Evolutionary conservation across 1,140 invertebrate species (phyloP).

Genomic region (Hyles vespertilio): DNA sequence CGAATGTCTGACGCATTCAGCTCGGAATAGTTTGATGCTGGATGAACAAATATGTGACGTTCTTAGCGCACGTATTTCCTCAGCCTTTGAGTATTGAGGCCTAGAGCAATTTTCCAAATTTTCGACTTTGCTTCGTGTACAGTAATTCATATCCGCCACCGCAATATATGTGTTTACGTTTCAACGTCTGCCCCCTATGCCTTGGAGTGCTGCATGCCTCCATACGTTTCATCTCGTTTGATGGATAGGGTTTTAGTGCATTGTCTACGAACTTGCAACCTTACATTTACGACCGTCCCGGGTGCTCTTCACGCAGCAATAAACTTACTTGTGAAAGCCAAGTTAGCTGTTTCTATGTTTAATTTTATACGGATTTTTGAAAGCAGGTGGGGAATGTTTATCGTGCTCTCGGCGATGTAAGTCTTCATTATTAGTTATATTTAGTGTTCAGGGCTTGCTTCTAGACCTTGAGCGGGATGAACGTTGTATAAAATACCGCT

Average conservation of each 20-base stretch:
- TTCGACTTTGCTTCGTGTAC: too few species aligned
- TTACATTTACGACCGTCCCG: conserved; percentile 20
- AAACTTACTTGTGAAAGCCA: conserved; percentile 15
- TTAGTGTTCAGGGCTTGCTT: too few species aligned
- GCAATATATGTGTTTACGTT: conserved; percentile 28
- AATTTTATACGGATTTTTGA: conserved; percentile 1
- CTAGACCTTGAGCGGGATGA: too few species aligned
- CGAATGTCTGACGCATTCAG: too few species aligned
- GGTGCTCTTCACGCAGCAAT: conserved; percentile 16
- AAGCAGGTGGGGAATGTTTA: not conserved
- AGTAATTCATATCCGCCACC: too few species aligned
- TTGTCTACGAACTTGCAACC: conserved; percentile 36
- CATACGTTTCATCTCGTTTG: conserved; percentile 44
- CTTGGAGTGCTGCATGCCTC: conserved; percentile 10
- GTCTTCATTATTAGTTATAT: too few species aligned
- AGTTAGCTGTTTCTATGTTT: conserved; percentile 8
- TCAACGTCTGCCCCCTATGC: conserved; percentile 9
- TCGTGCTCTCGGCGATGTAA: not conserved
- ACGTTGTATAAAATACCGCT: too few species aligned
- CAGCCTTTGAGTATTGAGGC: too few species aligned
- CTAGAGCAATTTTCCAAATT: too few species aligned
- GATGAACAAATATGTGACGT: too few species aligned
- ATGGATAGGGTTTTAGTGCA: conserved; percentile 45
- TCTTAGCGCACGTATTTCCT: too few species aligned
- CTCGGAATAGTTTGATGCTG: too few species aligned